These are phyloP conservation scores for Sclerodermus sp. DNA, from an alignment of 2,888 invertebrate species.

Conservation along the genomic window DNA sequence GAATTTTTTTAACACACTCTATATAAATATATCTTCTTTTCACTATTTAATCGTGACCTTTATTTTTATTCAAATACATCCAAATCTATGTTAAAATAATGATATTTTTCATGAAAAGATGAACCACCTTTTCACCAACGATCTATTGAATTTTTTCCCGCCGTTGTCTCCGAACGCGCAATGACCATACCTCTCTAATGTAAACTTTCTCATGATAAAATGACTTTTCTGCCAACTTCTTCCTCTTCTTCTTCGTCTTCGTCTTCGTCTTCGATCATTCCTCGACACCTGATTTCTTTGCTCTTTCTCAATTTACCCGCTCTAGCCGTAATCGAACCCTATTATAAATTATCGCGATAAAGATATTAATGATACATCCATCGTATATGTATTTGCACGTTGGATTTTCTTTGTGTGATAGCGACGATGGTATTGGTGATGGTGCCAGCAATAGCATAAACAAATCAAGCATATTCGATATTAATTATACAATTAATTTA, in stretches of 20 bases:
- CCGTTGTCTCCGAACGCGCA: conserved; percentile 31
- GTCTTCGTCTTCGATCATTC: too few relatives aligned
- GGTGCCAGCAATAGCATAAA: conserved; percentile 21
- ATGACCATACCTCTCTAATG: conserved; percentile 19
- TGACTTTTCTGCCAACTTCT: conserved; percentile 18
- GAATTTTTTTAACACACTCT: too few relatives aligned
- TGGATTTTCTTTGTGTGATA: not conserved
- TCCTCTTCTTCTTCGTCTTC: not conserved
- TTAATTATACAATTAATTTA: conserved; percentile 37
- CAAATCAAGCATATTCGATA: conserved; percentile 32
- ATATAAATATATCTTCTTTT: too few relatives aligned
- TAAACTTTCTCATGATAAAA: conserved; percentile 28
- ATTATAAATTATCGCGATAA: not conserved
- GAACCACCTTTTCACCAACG: not conserved
- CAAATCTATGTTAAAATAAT: too few relatives aligned
- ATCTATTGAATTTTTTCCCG: conserved; percentile 15
- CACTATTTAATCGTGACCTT: too few relatives aligned
- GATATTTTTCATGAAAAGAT: too few relatives aligned
- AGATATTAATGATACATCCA: not conserved
- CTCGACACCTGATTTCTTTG: too few relatives aligned
- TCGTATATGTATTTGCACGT: too few relatives aligned
- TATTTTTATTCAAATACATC: too few relatives aligned
- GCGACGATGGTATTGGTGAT: not conserved
- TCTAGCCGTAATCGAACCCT: too few relatives aligned
- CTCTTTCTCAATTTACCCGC: too few relatives aligned